A percentile compares a stretch with the other conserved stretches of the same genome.
Evolutionary conservation across 2,113 vertebrate species (phyloP).

Genomic region (Epinephelus fuscoguttatus): DNA sequence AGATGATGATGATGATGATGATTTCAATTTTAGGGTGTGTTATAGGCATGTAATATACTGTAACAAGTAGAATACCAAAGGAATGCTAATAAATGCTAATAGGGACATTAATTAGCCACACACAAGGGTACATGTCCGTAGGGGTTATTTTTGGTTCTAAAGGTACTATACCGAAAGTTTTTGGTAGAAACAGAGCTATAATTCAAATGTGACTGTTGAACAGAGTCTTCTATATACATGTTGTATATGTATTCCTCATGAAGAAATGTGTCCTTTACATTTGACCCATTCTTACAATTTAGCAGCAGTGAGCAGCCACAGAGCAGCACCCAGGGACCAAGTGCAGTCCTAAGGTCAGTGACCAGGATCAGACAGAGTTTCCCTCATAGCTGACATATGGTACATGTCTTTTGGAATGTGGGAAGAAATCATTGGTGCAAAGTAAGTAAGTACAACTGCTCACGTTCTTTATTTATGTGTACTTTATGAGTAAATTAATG

Average conservation of each 20-base stretch:
- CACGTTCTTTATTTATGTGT: not conserved
- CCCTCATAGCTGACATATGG: not conserved
- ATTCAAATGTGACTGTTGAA: no score
- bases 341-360: not conserved
- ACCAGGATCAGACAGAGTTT: not conserved
- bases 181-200: no score
- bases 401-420: not conserved
- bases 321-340: not conserved
- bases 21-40: not conserved
- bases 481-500: not conserved
- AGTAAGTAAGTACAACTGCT: not conserved
- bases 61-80: not conserved
- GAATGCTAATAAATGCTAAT: conserved; percentile 25
- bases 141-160: no score
- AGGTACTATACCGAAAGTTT: no score
- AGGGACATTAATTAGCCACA: conserved; percentile 1
- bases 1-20: not conserved
- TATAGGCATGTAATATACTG: not conserved
- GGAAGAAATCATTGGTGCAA: not conserved
- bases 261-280: not conserved
- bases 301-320: not conserved
- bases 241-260: not conserved
- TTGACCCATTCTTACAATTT: no score
- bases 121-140: not conserved
- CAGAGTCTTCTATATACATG: no score